Evolutionary conservation across 2,113 vertebrate genomes (phyloP).

Genomic region (Pygoscelis adeliae): DNA sequence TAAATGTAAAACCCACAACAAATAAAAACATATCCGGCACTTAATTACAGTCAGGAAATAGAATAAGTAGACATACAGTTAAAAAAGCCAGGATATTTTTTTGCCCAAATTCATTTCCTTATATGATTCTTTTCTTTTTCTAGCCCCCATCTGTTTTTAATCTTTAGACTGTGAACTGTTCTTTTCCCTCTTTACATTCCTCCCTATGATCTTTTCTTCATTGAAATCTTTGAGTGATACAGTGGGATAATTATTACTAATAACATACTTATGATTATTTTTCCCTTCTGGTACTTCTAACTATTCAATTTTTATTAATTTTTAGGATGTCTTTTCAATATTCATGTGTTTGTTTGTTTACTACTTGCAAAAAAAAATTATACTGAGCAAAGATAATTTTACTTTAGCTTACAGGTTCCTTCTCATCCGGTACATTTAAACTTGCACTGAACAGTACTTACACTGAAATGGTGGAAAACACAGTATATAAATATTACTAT

Average conservation of each 20-base stretch:
- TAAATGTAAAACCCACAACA: conserved; percentile 8
- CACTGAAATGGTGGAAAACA: not conserved
- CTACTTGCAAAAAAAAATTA: not conserved
- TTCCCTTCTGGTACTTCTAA: not conserved
- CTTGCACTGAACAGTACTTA: not conserved
- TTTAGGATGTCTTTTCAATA: not conserved
- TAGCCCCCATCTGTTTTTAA: not conserved
- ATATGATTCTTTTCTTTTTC: not conserved
- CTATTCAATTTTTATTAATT: not conserved
- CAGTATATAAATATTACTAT: not conserved
- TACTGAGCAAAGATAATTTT: not conserved
- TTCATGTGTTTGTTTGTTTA: not conserved
- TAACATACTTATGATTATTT: not conserved
- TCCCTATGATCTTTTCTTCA: not conserved
- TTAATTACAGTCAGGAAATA: not conserved
- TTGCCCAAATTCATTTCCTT: not conserved
- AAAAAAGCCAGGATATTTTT: not conserved
- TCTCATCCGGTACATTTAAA: not conserved
- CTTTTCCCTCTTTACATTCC: not conserved
- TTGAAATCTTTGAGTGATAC: not conserved
- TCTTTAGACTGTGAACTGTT: not conserved
- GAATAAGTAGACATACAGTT: not conserved
- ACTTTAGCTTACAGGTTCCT: not conserved
- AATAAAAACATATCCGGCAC: not conserved
- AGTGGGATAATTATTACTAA: not conserved